Base-by-base conservation (phyloP, 2,797 vertebrate species). In the Cephalopachus bancanus region DNA sequence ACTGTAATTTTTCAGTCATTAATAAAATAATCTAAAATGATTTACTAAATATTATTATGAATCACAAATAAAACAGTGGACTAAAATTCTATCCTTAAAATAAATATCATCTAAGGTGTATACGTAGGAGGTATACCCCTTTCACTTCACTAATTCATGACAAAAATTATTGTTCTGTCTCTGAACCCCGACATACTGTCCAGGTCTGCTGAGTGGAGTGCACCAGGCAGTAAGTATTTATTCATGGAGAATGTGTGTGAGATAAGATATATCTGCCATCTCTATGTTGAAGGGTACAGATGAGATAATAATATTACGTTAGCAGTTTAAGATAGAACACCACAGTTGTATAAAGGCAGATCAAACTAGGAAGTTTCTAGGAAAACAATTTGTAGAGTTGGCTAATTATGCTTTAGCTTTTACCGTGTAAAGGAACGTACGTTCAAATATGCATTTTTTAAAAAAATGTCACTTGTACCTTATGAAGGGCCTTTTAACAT, bases 391-490 rank as follows among this genome's bases (percentile, higher is more conserved):
- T 10, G 17, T 44, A 57, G 20, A 3, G 7, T 1, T 16, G 15
- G 14, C 5, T 79, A 20, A 30, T 78, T 59, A 55, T 62, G 15
- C 24, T 22, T 67, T 65, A 49, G 28, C 20, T 49, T 15, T 37
- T 15, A 10, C 37, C 44, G 87, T 86, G 76, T 64, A 64, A 92
- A 83, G n/a, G 14, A 79, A 71, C 26, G 15, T 62, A 9, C 57
- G 9, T 60, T 65, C 72, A 3, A 86, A 75, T 65, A 49, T 53
- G 5, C 3, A 30, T 10, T 60, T 85, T 83, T 91, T 51, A 89
- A 92, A 78, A 89, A 92, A 78, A 30, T 78, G 5, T 83, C 57
- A 75, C 49, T 89, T 83, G 19, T 72, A 24, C 69, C 78, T 90
- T 53, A n/a, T 74, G n/a, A 95, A 87, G 33, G 33, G 22, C 8